Evolutionary conservation across 2,113 vertebrate genomes (phyloP).

Genomic region (Notarius quadriscutis): DNA sequence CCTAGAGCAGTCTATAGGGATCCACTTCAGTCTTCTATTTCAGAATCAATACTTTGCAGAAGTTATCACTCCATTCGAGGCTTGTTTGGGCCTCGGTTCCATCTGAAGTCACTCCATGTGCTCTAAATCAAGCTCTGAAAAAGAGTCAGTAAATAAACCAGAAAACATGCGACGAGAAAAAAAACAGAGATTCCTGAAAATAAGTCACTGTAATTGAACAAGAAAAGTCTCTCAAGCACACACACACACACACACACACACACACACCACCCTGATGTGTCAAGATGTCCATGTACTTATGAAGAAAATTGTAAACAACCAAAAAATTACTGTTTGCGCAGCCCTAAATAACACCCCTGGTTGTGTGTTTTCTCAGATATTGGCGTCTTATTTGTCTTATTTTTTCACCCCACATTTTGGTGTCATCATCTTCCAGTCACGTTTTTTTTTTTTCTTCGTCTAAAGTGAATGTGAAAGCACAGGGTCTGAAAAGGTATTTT

Average conservation of each 20-base stretch:
- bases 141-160: slow-evolving; percentile 1
- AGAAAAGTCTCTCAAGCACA: not conserved
- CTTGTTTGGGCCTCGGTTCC: not conserved
- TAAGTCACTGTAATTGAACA: not conserved
- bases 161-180: not conserved
- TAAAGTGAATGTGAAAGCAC: not conserved
- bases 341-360: not conserved
- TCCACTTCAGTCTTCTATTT: not conserved
- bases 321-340: not conserved
- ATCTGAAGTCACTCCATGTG: not conserved
- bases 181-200: slow-evolving; percentile 8
- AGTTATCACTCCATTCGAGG: not conserved
- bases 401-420: not conserved
- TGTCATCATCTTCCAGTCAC: not conserved
- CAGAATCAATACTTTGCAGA: not conserved
- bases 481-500: not conserved
- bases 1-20: too few species aligned
- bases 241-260: not conserved
- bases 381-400: not conserved
- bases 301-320: slow-evolving; percentile 15
- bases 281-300: slow-evolving; percentile 12
- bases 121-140: not conserved
- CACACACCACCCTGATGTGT: not conserved
- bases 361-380: not conserved
- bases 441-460: not conserved